Conservation (phyloP, 2,888 invertebrate species). For the Calameuta filiformis region DNA sequence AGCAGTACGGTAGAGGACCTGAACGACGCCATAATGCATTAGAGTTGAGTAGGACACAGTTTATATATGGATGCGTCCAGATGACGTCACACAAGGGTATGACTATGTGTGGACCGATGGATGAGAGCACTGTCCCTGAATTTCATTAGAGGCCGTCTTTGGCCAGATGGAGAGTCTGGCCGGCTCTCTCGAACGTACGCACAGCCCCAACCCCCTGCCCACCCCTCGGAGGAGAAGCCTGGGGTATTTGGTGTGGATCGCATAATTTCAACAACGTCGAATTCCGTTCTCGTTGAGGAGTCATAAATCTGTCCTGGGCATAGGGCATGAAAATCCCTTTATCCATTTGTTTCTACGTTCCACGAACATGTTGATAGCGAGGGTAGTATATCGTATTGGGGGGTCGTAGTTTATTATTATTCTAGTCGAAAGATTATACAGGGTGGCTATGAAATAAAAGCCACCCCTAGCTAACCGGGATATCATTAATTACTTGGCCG, state of each 20-base stretch:
- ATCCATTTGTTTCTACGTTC: neutral
- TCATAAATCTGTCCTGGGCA: neutral
- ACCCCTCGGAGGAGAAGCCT: no score
- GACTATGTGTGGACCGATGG: neutral
- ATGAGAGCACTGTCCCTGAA: slow-evolving; percentile 25
- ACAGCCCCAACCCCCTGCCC: neutral
- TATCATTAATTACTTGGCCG: slow-evolving; percentile 35
- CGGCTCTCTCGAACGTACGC: neutral
- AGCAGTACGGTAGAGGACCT: neutral
- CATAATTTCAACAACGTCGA: neutral
- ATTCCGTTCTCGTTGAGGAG: neutral
- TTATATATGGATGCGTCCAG: slow-evolving; percentile 33
- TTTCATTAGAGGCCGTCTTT: slow-evolving; percentile 37
- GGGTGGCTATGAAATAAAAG: neutral
- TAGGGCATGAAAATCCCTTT: neutral
- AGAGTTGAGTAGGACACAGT: slow-evolving; percentile 50
- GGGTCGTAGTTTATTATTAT: neutral
- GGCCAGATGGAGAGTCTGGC: neutral
- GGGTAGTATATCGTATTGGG: neutral
- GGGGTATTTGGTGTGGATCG: neutral
- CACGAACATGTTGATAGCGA: neutral
- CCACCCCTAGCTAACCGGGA: neutral
- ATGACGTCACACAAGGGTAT: slow-evolving; percentile 37
- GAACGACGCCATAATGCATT: slow-evolving; percentile 49
- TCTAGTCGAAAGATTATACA: neutral